A percentile compares a stretch with the other conserved stretches of the same genome.
Conservation (phyloP, 92 coral and sea anemone species). For the Hydrozoanthus gracilis region DNA sequence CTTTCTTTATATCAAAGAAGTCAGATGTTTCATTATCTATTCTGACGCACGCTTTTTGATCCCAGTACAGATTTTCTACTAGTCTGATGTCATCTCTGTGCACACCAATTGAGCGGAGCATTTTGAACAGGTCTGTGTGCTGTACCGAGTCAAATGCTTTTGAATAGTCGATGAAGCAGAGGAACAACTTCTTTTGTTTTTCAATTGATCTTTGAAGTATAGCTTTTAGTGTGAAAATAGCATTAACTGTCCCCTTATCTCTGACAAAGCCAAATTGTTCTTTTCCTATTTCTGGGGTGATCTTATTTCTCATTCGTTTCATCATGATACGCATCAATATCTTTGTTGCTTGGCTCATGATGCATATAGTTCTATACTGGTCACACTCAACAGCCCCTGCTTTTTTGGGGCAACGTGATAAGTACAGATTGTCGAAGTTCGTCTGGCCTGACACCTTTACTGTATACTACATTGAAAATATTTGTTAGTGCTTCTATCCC, state of each 20-base stretch:
- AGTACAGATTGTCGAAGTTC: not conserved
- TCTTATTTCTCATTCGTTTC: not conserved
- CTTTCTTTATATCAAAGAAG: not conserved
- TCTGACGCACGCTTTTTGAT: not conserved
- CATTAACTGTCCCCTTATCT: not conserved
- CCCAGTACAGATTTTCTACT: not conserved
- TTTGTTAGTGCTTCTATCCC: not conserved
- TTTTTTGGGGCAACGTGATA: not conserved
- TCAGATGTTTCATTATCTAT: not conserved
- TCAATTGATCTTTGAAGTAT: not conserved
- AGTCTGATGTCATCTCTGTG: not conserved
- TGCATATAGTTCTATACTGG: not conserved
- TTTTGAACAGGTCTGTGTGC: too few species aligned
- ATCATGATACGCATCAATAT: not conserved
- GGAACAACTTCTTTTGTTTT: not conserved
- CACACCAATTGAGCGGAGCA: not conserved
- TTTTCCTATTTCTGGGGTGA: not conserved
- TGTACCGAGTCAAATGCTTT: not conserved
- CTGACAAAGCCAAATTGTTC: not conserved
- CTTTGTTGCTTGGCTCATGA: not conserved
- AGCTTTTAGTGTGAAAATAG: not conserved
- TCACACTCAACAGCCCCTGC: not conserved
- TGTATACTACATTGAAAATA: not conserved
- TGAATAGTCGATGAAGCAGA: constrained; percentile 1
- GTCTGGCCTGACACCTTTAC: not conserved